Base-by-base conservation (phyloP, 2,113 vertebrate genomes). In the Paracanthobrama guichenoti region DNA sequence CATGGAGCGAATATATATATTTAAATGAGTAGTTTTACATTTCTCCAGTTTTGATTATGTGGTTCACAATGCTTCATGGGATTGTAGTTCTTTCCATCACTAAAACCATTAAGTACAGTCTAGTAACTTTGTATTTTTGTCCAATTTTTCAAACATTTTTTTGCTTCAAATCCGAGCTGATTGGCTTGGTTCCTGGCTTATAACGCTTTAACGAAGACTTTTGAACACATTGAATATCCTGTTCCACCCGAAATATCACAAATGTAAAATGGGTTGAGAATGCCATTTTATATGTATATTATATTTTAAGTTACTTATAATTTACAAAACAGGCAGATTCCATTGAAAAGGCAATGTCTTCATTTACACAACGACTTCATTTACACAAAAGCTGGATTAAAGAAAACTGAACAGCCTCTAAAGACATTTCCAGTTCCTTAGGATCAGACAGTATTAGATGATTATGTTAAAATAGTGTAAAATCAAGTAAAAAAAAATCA, bases 401-500 rank as follows among this genome's bases (percentile, higher is more conserved):
- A 48, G 24, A 48, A 22, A 50, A 62, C 3, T 46, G 13, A 73
- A 50, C 3, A 28, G 22, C 10, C 39, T 44, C 67, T n/a, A 3
- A 59, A 60, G 22, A 60, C 1, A 10, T 48, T 28, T 66, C 59
- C 42, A 80, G 79, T 67, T 80, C 9, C 2, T 64, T 48, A 48
- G 16, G 1, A 16, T 80, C 44, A 66, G 3, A 64, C 8, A 28
- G 44, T 67, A 42, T 35, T 24, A 78, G 9, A 81, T 57, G 55
- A 59, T 48, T 42, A 77, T 44, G 22, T 28, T 50, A 4, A 67
- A 81, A 59, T 66, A 74, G 60, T 31, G 48, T 76, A n/a, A 60
- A 86, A 82, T 22, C 12, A 22, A 82, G 9, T 4, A 60, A 31
- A 87, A 87, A 60, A 31, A 87, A 87, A 67, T 48, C 22, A n/a